Conservation (phyloP, 2,113 vertebrate species). For the Dendrocopos noguchii region DNA sequence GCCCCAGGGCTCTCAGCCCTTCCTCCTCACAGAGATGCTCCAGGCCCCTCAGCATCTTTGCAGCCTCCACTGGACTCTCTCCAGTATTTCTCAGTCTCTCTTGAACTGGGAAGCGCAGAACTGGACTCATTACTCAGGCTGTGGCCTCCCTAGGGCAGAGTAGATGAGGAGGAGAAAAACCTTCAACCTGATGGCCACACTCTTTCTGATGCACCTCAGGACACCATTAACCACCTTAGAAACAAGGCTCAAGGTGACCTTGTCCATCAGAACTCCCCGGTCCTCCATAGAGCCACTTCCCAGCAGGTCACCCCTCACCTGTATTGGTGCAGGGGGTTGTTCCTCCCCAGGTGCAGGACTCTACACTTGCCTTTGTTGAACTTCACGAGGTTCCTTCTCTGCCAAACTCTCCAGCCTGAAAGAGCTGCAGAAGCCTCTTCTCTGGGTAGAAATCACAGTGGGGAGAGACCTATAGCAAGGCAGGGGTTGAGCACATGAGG, state of each 20-base stretch:
- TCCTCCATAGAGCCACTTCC: background rate
- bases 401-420: background rate
- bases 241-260: background rate
- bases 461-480: background rate
- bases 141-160: background rate
- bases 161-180: background rate
- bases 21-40: background rate
- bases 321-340: background rate
- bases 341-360: background rate
- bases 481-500: background rate
- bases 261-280: background rate
- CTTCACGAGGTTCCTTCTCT: background rate
- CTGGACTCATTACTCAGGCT: background rate
- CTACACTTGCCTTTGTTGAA: background rate
- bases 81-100: background rate
- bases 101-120: background rate
- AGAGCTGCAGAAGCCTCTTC: background rate
- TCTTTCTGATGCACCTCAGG: background rate
- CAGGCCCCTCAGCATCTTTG: background rate
- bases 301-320: background rate
- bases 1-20: background rate
- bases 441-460: background rate
- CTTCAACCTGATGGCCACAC: background rate
- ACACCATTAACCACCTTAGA: background rate
- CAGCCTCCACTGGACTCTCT: background rate